Conservation (phyloP, 2,113 vertebrate genomes). For the Sturnira hondurensis region DNA sequence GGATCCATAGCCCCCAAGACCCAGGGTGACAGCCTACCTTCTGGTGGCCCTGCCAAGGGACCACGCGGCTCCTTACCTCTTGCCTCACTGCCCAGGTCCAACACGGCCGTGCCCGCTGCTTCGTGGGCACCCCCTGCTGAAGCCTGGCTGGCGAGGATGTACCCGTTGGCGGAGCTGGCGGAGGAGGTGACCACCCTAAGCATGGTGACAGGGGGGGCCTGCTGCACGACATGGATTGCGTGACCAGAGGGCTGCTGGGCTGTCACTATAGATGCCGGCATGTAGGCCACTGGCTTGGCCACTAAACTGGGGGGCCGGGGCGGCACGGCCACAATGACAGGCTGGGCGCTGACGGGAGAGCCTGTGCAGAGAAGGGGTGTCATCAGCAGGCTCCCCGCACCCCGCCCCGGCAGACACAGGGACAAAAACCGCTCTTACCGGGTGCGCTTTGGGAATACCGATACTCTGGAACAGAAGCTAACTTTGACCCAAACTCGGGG, state of each 20-base stretch:
- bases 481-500: conserved; percentile 92
- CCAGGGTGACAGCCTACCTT: not conserved
- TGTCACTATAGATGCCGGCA: conserved; percentile 89
- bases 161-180: conserved; percentile 90
- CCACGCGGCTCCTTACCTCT: conserved; percentile 69
- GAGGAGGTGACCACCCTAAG: conserved; percentile 91
- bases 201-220: conserved; percentile 94
- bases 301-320: conserved; percentile 84
- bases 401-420: not conserved
- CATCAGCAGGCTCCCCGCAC: accelerated
- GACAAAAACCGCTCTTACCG: conserved; percentile 80
- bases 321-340: conserved; percentile 95
- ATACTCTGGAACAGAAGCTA: conserved; percentile 95
- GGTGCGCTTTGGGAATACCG: conserved; percentile 97
- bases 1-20: not conserved
- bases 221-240: conserved; percentile 91
- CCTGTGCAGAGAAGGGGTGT: conserved; percentile 73
- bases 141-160: conserved; percentile 87
- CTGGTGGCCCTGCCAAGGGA: not conserved
- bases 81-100: conserved; percentile 80
- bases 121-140: conserved; percentile 78
- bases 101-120: conserved; percentile 76
- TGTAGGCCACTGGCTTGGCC: conserved; percentile 90
- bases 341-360: conserved; percentile 94
- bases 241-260: conserved; percentile 86